phyloP scores from a whole-genome alignment of 2,797 vertebrate genomes.

The Pantherophis vulpinus region DNA sequence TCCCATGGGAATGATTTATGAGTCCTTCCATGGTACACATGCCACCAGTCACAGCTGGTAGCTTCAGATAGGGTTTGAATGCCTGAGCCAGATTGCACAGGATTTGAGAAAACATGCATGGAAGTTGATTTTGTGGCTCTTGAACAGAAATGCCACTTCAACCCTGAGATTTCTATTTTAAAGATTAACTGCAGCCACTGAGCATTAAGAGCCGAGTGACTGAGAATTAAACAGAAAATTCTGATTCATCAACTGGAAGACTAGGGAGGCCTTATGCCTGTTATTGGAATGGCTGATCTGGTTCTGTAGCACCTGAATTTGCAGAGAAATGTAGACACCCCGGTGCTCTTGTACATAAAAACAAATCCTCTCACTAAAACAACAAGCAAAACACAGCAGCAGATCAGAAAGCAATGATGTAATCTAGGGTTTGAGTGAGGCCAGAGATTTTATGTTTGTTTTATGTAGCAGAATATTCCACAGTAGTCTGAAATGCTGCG shows the following conservation, averaged over 20 bases:
- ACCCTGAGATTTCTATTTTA: not conserved
- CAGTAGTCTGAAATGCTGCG: not conserved
- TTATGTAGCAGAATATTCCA: not conserved
- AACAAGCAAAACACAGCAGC: not conserved
- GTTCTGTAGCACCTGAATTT: not conserved
- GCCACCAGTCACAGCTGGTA: not conserved
- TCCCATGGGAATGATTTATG: not conserved
- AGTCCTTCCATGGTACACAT: not conserved
- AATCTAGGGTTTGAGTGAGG: not conserved
- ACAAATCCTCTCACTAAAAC: not conserved
- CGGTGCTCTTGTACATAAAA: not conserved
- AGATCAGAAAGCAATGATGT: not conserved
- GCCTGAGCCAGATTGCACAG: not conserved
- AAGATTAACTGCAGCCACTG: not conserved
- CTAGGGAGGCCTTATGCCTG: not conserved
- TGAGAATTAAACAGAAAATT: not conserved
- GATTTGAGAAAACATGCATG: not conserved
- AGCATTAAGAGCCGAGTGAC: not conserved
- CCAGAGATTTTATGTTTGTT: not conserved
- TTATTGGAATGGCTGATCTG: not conserved
- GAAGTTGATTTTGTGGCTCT: not conserved
- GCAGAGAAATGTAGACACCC: not conserved
- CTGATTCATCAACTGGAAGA: not conserved
- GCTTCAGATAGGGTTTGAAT: not conserved
- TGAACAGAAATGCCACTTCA: not conserved